Evolutionary conservation across 2,797 vertebrate species (phyloP).

Genomic region (Hypotaenidia okinawae): DNA sequence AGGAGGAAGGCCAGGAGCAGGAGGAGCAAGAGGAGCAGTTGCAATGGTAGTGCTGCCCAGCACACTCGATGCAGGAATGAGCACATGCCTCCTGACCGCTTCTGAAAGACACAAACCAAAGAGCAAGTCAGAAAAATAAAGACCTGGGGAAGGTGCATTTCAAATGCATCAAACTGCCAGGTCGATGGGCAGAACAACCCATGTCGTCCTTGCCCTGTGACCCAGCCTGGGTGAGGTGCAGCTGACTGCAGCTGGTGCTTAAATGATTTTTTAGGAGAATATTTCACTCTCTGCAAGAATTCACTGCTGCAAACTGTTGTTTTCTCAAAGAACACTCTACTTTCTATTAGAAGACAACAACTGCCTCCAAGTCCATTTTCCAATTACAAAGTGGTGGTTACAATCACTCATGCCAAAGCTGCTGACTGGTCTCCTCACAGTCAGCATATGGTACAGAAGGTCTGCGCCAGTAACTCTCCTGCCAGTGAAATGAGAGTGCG

Average conservation of each 20-base stretch:
- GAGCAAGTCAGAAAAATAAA: background rate
- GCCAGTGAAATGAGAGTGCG: background rate
- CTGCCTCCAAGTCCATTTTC: background rate
- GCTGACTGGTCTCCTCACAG: background rate
- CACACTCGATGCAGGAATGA: conserved; percentile 81
- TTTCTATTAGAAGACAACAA: background rate
- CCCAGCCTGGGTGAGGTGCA: background rate
- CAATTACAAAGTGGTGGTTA: background rate
- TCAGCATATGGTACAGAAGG: rapidly evolving
- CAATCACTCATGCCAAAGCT: background rate
- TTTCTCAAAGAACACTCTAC: background rate
- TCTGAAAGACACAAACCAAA: conserved; percentile 70
- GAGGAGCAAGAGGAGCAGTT: conserved; percentile 86
- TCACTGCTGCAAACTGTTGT: background rate
- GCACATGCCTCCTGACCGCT: conserved; percentile 33
- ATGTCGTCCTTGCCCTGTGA: background rate
- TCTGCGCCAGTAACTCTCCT: background rate
- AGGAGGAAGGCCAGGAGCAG: conserved; percentile 89
- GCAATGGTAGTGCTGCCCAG: conserved; percentile 85
- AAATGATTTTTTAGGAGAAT: background rate
- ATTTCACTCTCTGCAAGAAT: background rate
- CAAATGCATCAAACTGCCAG: background rate
- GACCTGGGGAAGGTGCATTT: background rate
- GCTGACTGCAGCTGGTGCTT: background rate
- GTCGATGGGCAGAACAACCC: background rate